These are phyloP conservation scores for Grammomys surdaster DNA, from an alignment of 2,113 vertebrate species.

Conservation along the genomic window DNA sequence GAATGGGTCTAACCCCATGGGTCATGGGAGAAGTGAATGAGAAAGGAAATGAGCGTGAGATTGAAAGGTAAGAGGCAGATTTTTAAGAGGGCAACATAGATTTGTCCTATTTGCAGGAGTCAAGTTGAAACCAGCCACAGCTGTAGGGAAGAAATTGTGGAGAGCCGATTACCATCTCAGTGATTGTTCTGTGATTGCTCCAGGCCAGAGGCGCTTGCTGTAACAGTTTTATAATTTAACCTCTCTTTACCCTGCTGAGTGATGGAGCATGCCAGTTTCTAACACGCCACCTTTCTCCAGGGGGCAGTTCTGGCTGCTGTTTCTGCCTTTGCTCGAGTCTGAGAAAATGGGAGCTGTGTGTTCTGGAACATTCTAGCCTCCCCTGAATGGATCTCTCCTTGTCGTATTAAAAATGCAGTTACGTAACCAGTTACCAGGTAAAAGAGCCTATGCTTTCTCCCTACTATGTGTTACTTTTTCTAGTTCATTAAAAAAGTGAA, in stretches of 20 bases:
- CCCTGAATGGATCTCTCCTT: not conserved
- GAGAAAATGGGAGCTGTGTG: not conserved
- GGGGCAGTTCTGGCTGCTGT: not conserved
- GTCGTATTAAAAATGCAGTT: not conserved
- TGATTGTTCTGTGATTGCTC: conserved; percentile 12
- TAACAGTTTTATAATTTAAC: conserved; percentile 30
- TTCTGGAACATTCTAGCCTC: not conserved
- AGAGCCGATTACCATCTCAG: not conserved
- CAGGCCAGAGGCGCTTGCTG: conserved; percentile 3
- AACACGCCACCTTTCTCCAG: not conserved
- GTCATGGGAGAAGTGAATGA: not conserved
- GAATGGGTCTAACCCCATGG: not conserved
- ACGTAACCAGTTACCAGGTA: not conserved
- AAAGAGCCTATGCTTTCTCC: conserved; percentile 22
- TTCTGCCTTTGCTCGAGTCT: not conserved
- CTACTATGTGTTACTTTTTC: conserved; percentile 6
- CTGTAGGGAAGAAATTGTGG: conserved; percentile 5
- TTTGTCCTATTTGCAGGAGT: not conserved
- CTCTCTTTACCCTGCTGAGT: conserved; percentile 34
- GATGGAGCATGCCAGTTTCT: not conserved
- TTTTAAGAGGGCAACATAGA: conserved; percentile 41
- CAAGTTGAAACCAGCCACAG: conserved; percentile 18
- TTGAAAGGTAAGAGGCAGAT: not conserved
- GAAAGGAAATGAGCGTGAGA: not conserved
- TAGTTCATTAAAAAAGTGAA: conserved; percentile 9